phyloP scores from a whole-genome alignment of 2,888 invertebrate genomes.

The Cheilosia impressa region DNA sequence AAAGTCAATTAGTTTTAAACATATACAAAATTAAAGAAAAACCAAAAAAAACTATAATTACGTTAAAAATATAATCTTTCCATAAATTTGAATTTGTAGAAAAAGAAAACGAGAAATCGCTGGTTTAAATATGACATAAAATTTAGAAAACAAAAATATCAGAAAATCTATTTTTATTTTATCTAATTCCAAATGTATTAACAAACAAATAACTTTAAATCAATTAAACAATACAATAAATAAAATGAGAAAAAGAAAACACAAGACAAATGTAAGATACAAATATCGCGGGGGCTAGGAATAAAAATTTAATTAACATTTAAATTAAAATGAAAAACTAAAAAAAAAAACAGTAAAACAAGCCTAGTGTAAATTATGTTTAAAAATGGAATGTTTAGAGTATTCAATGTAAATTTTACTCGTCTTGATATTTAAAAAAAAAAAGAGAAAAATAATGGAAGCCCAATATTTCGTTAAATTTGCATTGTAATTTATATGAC shows the following conservation, averaged over 20 bases:
- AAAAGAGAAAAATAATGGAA: conserved; percentile 40
- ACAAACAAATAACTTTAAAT: conserved; percentile 53
- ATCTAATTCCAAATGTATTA: conserved; percentile 67
- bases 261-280: conserved; percentile 68
- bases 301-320: conserved; percentile 53
- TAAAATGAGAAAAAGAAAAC: conserved; percentile 26
- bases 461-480: conserved; percentile 37
- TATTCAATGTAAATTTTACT: conserved; percentile 73
- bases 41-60: conserved; percentile 34
- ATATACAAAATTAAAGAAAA: conserved; percentile 61
- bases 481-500: conserved; percentile 42
- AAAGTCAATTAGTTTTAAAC: conserved; percentile 80
- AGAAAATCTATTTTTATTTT: conserved; percentile 65
- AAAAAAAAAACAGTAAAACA: conserved; percentile 39
- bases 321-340: conserved; percentile 40
- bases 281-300: conserved; percentile 67
- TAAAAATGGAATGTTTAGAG: conserved; percentile 65
- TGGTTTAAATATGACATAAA: conserved; percentile 45
- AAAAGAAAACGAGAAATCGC: conserved; percentile 56
- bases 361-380: conserved; percentile 70
- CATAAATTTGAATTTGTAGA: conserved; percentile 65
- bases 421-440: conserved; percentile 65
- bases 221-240: conserved; percentile 72
- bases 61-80: conserved; percentile 51
- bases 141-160: conserved; percentile 50